A percentile compares a stretch with the other conserved stretches of the same genome.
These are phyloP conservation scores for Aphaenogaster ashmeadi DNA, from an alignment of 1,140 invertebrate genomes.

Conservation along the genomic window DNA sequence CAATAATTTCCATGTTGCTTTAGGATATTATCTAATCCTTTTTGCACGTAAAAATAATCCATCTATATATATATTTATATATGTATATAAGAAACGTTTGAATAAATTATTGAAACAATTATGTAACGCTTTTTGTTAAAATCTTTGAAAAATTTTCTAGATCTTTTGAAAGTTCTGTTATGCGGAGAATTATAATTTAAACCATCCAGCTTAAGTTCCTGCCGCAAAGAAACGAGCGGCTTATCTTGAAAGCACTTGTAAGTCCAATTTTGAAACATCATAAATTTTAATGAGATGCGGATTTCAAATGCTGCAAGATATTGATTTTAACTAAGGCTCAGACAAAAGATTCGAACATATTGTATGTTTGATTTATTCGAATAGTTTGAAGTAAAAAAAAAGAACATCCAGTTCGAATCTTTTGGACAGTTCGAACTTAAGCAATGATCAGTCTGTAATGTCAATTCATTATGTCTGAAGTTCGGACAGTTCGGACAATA, in stretches of 20 bases:
- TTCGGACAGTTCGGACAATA: no score
- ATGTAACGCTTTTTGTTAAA: background rate
- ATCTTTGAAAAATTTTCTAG: background rate
- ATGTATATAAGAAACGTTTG: background rate
- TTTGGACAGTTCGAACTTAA: no score
- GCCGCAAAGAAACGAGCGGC: background rate
- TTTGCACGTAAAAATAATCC: background rate
- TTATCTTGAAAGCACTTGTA: background rate
- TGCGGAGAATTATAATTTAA: background rate
- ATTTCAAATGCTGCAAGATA: constrained; percentile 18
- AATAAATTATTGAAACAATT: background rate
- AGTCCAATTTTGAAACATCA: constrained; percentile 8
- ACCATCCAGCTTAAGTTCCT: background rate
- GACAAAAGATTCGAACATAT: no score
- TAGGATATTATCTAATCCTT: background rate
- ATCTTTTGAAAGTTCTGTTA: background rate
- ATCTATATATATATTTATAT: background rate
- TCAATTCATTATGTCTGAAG: no score
- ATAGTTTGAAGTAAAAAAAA: no score
- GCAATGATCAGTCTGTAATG: no score
- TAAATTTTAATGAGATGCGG: constrained; percentile 23
- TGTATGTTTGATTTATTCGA: no score
- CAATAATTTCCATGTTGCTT: background rate
- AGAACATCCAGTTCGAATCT: no score
- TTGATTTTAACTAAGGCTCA: background rate